Percentiles rank a stretch among this genome's conserved stretches.
These are phyloP conservation scores for Calycopis cecrops DNA, from an alignment of 1,140 invertebrate species.

Conservation along the genomic window DNA sequence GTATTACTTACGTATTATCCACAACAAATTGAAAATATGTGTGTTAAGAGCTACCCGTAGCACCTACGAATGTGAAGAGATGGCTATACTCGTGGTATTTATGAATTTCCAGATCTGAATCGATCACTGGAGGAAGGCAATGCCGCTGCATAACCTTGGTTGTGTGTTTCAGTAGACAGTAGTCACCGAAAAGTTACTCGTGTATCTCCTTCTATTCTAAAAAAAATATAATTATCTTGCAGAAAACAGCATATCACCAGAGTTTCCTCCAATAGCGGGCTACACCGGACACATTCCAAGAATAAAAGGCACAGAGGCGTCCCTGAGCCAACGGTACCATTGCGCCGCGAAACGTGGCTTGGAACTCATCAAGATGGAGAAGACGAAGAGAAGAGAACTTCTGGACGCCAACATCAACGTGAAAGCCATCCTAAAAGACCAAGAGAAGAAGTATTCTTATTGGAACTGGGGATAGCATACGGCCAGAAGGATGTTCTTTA, in stretches of 20 bases:
- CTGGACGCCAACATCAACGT: conserved; percentile 56
- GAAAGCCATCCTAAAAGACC: conserved; percentile 53
- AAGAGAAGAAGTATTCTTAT: conserved; percentile 66
- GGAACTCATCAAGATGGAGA: conserved; percentile 76
- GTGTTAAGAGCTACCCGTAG: no score
- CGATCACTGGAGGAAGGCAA: no score
- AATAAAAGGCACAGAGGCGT: conserved; percentile 79
- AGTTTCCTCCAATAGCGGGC: conserved; percentile 82
- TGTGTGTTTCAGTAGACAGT: no score
- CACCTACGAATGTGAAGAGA: no score
- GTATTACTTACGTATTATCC: no score
- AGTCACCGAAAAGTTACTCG: no score
- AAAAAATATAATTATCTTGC: conserved; percentile 28
- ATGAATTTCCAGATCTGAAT: no score
- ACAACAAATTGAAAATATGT: no score
- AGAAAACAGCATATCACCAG: conserved; percentile 81
- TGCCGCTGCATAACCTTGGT: no score
- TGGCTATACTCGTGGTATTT: no score
- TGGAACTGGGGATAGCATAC: conserved; percentile 75
- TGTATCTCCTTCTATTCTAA: no score
- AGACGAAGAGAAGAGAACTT: conserved; percentile 67
- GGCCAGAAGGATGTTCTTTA: conserved; percentile 73
- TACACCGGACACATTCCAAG: conserved; percentile 84
- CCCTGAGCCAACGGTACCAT: conserved; percentile 80
- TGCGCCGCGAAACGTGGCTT: conserved; percentile 80